phyloP scores from a whole-genome alignment of 2,888 invertebrate species.

The Elegia similella region DNA sequence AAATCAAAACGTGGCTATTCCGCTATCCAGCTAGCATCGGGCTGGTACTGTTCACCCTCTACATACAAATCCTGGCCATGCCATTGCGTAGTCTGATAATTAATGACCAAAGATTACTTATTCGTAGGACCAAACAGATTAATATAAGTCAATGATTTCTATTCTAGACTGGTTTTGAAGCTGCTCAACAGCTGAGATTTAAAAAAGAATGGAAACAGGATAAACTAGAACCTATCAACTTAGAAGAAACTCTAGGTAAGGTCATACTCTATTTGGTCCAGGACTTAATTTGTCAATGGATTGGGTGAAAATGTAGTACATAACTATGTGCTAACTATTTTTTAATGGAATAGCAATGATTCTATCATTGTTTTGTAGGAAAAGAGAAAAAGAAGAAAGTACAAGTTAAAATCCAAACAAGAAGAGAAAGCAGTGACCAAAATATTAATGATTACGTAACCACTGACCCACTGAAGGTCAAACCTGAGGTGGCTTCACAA shows the following conservation, averaged over 20 bases:
- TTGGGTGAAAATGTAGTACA: background rate
- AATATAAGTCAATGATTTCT: too few relatives aligned
- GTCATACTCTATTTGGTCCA: background rate
- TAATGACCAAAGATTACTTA: too few relatives aligned
- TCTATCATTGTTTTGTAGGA: conserved; percentile 17
- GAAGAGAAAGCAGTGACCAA: conserved; percentile 26
- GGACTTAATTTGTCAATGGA: background rate
- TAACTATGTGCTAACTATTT: too few relatives aligned
- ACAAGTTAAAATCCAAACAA: conserved; percentile 46
- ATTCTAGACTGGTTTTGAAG: conserved; percentile 75
- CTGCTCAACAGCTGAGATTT: conserved; percentile 68
- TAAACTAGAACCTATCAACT: conserved; percentile 50
- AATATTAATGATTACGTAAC: conserved; percentile 31
- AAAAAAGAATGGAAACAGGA: conserved; percentile 52
- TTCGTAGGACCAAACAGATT: too few relatives aligned
- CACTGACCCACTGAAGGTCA: conserved; percentile 62
- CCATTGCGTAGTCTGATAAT: too few relatives aligned
- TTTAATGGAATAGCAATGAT: too few relatives aligned
- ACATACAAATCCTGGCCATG: too few relatives aligned
- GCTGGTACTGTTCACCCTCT: too few relatives aligned
- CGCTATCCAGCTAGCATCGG: too few relatives aligned
- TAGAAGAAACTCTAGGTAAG: conserved; percentile 38
- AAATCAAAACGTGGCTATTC: too few relatives aligned
- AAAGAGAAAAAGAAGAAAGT: conserved; percentile 51
- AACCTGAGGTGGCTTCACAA: conserved; percentile 68